Base-by-base conservation (phyloP, 2,888 invertebrate genomes). In the Torymus auratus region DNA sequence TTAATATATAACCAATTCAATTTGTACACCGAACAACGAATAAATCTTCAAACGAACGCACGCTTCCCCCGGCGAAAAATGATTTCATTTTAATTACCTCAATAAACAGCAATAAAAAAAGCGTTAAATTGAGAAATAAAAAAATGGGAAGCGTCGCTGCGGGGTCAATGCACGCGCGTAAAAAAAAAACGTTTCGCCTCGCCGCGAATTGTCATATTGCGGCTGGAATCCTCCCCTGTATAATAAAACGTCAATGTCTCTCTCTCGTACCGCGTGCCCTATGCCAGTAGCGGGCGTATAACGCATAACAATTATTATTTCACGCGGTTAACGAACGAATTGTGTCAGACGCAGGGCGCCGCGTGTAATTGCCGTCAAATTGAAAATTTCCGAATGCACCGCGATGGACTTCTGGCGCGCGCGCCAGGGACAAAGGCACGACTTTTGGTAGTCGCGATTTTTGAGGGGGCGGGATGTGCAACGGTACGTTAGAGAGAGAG, bases 261-360 rank as follows among this genome's bases (percentile, higher is more conserved):
- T 7, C 58, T 60, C 55, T n/a, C 69, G 28, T 41, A 10, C 41
- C 60, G 50, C 28, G 56, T 20, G 56, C 23, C 13, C 67, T 2
- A 41, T 41, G 41, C 41, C 41, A 12, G n/a, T n/a, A n/a, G 68
- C n/a, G 67, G 20, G 15, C 69, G 70, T 12, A 80, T 41, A 41
- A 41, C 41, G 41, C 41, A 76, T 71, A 83, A 87, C 84, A 85
- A 87, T 87, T 85, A 87, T 87, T 87, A 87, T 87, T 87, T 87
- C 85, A 84, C 86, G 86, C 84, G 85, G 86, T 87, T 87, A 86
- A 87, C 86, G 87, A 87, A 87, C 84, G 86, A 87, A 87, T 87
- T 86, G 86, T 85, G 87, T 87, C 87, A 87, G 78, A 83, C 80
- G 83, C 86, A 86, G 81, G 83, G 11, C n/a, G 2, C 41, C 20